Evolutionary conservation across 2,797 vertebrate genomes (phyloP), one percentile per base, ranked within the genome.

Genomic region (Botia kubotai): DNA sequence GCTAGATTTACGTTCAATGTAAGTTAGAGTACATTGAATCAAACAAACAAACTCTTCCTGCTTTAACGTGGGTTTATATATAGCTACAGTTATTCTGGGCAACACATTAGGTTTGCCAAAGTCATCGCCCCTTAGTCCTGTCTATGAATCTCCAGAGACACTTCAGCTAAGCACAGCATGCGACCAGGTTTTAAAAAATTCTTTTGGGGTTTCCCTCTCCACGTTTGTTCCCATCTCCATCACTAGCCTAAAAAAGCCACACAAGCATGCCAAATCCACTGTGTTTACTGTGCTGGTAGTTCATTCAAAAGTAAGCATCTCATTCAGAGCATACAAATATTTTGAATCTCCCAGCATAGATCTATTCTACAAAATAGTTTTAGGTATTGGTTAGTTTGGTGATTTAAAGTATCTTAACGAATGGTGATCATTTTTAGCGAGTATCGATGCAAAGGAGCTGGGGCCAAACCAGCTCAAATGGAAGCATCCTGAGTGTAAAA

Each of bases 1-100:
- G 43, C 12, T 71, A 62, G 77, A 82, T 78, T 75, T 79, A 82
- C 68, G 77, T 72, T 60, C 46, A 11, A 4, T 70, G 63, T 53
- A 57, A 29, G 3, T 55, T 65, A 10, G 26, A 46, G 50, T 66
- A 39, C 48, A 11, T 69, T 52, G n/a, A 66, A 48, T 6, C 43
- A 39, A 65, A 65, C 33, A 4, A 55, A 26, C 26, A 21, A 65
- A 73, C 52, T 50, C 46, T 63, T 3, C 23, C 3, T 60, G 43
- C 72, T 46, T 60, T 10, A 17, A 63, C 21, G 14, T 60, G n/a
- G 66, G 23, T 19, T 58, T 10, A 58, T 3, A 69, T 12, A 46
- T 11, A 46, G 43, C 17, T 29, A 53, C 23, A 52, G 2, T 10
- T 23, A 14, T 3, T 43, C 69, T 50, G 1, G n/a, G 50, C 33